Evolutionary conservation across 2,797 vertebrate genomes (phyloP), one percentile per base, ranked within the genome.

Genomic region (Lutjanus campechanus): DNA sequence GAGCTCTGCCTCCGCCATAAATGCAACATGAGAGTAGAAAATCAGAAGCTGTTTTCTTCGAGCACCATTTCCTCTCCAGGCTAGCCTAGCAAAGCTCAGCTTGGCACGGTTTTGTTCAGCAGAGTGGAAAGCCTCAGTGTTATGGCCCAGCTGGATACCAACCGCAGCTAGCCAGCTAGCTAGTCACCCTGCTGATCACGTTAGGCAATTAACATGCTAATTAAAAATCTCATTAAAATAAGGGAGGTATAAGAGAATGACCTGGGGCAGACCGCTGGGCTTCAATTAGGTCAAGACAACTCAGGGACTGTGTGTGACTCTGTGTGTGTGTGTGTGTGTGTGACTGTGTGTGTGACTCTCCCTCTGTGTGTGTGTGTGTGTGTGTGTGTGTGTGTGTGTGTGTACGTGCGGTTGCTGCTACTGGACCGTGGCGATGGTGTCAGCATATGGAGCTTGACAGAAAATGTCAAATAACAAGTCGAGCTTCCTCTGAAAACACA

Each of bases 141-240:
- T 76, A 84, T 73, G 76, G 89, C 87, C 85, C 90, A 90, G 90
- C 85, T 90, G 82, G 87, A 88, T 76, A 84, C 89, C 89, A 91
- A 78, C 86, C 91, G 86, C 90, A 86, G 91, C 91, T 91, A 87
- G 83, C 87, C 83, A 79, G 87, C 92, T 88, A 93, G 92, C 92
- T 88, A 82, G 82, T 89, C 85, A 79, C 91, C 92, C 92, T 53
- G 73, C 93, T 94, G 94, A 93, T 95, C 92, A 90, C 90, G 87
- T 95, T 94, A 94, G 92, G 92, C 95, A 96, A 96, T 95, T 96
- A 96, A 92, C 94, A 95, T 94, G 92, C 94, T 94, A 95, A 96
- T 96, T 95, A 95, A 95, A 96, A 96, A 95, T 92, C 94, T 94
- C 91, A 96, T 96, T 96, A 96, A 95, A 95, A 94, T 94, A 93